Base-by-base conservation (phyloP, 2,888 invertebrate species). In the Synanthedon vespiformis region DNA sequence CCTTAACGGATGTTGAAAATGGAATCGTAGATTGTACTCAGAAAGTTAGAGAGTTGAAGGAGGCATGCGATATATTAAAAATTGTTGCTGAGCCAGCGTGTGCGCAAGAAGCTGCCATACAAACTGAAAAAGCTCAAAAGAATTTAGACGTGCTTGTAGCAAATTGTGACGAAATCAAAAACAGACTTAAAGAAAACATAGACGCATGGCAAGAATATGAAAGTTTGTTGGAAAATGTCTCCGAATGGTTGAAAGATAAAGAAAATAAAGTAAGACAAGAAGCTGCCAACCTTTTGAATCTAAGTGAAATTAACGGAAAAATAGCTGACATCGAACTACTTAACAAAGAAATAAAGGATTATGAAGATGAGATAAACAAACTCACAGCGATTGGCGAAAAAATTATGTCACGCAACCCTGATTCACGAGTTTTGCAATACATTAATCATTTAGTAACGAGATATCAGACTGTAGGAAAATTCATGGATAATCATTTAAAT, bases 141-240 rank as follows among this genome's bases (percentile, higher is more conserved):
- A 94, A 95, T 63, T 86, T 96, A 59, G 90, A 92, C 18, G 90
- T 91, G 0, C 75, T 97, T 3, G 90, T 92, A 57, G 88, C 89
- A 8, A 92, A 91, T 59, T 92, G 92, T 61, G 82, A 87, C 40
- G 89, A 91, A 63, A 94, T 94, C 3, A 93, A 92, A 68, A 80
- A 83, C 18, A 79, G 91, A 52, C 77, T 96, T 0, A 90, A 92
- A 61, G 89, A 91, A 59, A 93, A 94, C 62, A 91, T 94, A 10
- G 89, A 89, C 34, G 81, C 94, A 10, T 96, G 95, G 93, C 91
- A 93, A 62, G 91, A 92, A 58, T 96, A 96, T 71, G 96, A 97
- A 70, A 80, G 87, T 8, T 83, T 92, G 16, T 91, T 93, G 52
- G 96, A 95, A 63, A 90, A 89, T 56, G 89, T 95, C 2, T 89